Evolutionary conservation across 1,140 invertebrate genomes (phyloP).

Genomic region (Heliothis virescens): DNA sequence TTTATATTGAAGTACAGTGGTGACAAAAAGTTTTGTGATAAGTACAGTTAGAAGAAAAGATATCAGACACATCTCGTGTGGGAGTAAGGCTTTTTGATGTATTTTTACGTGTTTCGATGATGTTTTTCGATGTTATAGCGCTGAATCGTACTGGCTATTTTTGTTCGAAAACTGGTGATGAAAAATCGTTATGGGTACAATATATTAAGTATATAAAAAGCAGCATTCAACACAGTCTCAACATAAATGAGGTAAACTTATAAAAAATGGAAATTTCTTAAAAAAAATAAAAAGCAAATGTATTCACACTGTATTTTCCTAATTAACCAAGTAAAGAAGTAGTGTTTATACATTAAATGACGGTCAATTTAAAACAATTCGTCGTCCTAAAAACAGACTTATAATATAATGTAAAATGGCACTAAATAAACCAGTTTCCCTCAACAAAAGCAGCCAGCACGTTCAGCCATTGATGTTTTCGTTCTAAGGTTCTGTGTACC

Average conservation of each 20-base stretch:
- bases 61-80: constrained; percentile 35
- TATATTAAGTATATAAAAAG: no score
- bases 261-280: no score
- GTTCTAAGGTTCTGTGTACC: constrained; percentile 3
- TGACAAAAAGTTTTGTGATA: constrained; percentile 28
- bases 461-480: constrained; percentile 45
- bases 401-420: no score
- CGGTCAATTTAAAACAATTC: no score
- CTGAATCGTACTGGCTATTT: constrained; percentile 41
- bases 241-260: no score
- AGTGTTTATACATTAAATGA: no score
- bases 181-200: no score
- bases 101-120: constrained; percentile 70
- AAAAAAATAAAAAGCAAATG: no score
- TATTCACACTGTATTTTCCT: no score
- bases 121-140: constrained; percentile 69
- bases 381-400: no score
- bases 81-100: constrained; percentile 63
- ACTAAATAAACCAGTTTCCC: neutral
- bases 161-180: constrained; percentile 28
- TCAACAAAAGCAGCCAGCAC: neutral
- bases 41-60: constrained; percentile 5
- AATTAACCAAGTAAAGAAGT: no score
- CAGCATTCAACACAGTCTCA: no score
- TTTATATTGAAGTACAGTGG: neutral